Evolutionary conservation across 2,888 invertebrate genomes (phyloP).

Genomic region (Salpingus planirostris): DNA sequence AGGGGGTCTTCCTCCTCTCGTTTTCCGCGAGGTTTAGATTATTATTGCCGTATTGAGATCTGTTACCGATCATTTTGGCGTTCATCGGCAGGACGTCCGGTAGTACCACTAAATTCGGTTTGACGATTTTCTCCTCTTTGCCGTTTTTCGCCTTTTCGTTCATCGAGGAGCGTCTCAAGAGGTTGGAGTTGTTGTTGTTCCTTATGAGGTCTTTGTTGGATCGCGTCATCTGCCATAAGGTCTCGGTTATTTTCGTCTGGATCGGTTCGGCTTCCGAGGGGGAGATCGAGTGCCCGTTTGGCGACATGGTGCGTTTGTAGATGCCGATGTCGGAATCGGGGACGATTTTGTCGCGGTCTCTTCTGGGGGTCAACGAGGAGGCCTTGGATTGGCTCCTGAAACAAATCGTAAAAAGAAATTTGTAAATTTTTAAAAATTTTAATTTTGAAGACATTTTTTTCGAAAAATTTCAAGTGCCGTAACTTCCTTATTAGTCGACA

Average conservation of each 20-base stretch:
- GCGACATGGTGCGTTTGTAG: constrained; percentile 66
- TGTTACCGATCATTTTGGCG: constrained; percentile 40
- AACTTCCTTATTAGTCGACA: too few relatives aligned
- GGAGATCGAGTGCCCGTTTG: constrained; percentile 43
- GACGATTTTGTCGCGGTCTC: constrained; percentile 56
- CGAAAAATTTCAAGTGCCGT: too few relatives aligned
- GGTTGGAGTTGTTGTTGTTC: constrained; percentile 29
- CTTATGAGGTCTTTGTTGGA: constrained; percentile 20
- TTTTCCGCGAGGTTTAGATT: too few relatives aligned
- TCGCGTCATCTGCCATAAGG: constrained; percentile 30
- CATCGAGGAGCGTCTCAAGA: constrained; percentile 34
- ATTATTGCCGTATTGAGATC: constrained; percentile 35
- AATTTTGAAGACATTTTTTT: too few relatives aligned
- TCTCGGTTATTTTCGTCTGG: constrained; percentile 19
- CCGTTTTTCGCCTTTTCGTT: constrained; percentile 31
- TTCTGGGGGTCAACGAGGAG: constrained; percentile 62
- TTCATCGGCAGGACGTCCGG: constrained; percentile 51
- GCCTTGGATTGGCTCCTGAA: constrained; percentile 70
- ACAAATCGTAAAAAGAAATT: too few relatives aligned
- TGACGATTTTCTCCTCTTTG: constrained; percentile 27
- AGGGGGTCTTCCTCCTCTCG: constrained; percentile 2
- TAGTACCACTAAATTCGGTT: constrained; percentile 36
- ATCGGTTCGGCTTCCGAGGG: constrained; percentile 25
- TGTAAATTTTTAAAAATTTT: too few relatives aligned
- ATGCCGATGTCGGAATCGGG: constrained; percentile 65